Evolutionary conservation across 2,797 vertebrate genomes (phyloP).

Genomic region (Varecia variegata): DNA sequence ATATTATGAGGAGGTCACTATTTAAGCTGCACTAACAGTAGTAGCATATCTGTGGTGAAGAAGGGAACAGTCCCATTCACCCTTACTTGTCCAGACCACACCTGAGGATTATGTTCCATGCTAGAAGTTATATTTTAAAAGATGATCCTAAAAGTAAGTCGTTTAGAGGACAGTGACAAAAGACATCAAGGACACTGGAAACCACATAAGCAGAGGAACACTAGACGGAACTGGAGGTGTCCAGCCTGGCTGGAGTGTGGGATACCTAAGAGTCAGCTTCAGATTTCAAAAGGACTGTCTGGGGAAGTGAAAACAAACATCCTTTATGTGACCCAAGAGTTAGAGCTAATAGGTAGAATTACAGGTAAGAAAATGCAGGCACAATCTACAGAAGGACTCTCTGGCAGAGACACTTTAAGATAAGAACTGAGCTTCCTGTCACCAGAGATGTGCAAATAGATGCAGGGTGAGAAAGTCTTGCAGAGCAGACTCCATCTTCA

Average conservation of each 20-base stretch:
- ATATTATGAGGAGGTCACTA: not conserved
- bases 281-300: not conserved
- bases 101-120: not conserved
- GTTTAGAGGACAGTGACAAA: not conserved
- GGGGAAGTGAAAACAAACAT: not conserved
- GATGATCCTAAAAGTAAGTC: not conserved
- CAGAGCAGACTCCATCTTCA: not conserved
- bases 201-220: not conserved
- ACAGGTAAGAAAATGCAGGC: not conserved
- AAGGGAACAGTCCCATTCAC: not conserved
- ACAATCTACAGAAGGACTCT: not conserved
- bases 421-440: not conserved
- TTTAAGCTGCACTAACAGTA: not conserved
- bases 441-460: not conserved
- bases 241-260: not conserved
- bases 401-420: not conserved
- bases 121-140: not conserved
- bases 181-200: not conserved
- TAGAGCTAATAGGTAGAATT: not conserved
- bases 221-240: not conserved
- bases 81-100: not conserved
- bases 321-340: not conserved
- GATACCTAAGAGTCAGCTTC: not conserved
- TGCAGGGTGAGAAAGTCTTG: fast-evolving
- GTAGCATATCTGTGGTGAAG: not conserved